Percentiles rank a stretch among this genome's conserved stretches.
Evolutionary conservation across 2,797 vertebrate species (phyloP).

Genomic region (Aplochiton taeniatus): DNA sequence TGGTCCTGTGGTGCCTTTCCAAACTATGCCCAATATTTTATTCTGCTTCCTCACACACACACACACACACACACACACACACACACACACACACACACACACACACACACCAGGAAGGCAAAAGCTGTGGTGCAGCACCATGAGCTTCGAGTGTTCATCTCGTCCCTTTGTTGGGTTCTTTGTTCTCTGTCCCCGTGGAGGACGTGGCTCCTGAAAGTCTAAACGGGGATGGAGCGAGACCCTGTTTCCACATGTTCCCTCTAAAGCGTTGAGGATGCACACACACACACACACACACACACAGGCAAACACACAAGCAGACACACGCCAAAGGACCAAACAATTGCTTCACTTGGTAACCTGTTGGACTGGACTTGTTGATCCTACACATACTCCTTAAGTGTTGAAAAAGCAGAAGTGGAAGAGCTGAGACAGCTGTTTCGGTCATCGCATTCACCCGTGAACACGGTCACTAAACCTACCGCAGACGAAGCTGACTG

Average conservation of each 20-base stretch:
- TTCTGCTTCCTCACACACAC: conserved; percentile 8
- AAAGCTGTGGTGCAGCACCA: conserved; percentile 6
- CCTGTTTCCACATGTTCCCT: conserved; percentile 27
- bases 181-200: conserved; percentile 15
- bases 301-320: not conserved
- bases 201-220: conserved; percentile 26
- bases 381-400: not conserved
- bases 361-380: conserved; percentile 16
- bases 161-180: conserved; percentile 12
- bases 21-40: conserved; percentile 25
- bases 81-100: conserved; percentile 20
- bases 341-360: not conserved
- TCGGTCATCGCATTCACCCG: not conserved
- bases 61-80: conserved; percentile 5
- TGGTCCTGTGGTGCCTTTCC: conserved; percentile 8
- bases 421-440: conserved; percentile 13
- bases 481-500: conserved; percentile 9
- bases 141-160: not conserved
- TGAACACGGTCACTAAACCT: not conserved
- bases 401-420: conserved; percentile 10
- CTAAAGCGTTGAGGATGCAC: conserved; percentile 7
- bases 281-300: conserved; percentile 6
- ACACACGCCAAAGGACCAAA: conserved; percentile 8
- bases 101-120: conserved; percentile 1
- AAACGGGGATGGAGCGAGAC: conserved; percentile 25